Evolutionary conservation across 2,797 vertebrate species (phyloP).

Genomic region (Notamacropus eugenii): DNA sequence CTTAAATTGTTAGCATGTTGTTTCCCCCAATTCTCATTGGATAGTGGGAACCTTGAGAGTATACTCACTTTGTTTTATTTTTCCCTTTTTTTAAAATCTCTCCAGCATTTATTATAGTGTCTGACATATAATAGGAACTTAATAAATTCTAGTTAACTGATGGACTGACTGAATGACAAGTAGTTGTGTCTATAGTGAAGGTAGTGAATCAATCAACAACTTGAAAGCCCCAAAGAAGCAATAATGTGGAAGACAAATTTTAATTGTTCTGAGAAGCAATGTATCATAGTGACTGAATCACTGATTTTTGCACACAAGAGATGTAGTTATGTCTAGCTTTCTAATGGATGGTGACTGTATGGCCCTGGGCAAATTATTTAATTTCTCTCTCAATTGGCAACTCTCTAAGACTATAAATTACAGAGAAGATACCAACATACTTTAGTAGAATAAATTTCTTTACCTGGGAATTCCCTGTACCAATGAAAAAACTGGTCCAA

Average conservation of each 20-base stretch:
- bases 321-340: background rate
- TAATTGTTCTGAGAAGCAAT: background rate
- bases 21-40: background rate
- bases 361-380: background rate
- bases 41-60: background rate
- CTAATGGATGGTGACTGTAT: background rate
- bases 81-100: background rate
- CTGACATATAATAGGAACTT: background rate
- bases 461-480: background rate
- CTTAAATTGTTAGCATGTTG: background rate
- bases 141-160: background rate
- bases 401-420: background rate
- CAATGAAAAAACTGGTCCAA: background rate
- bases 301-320: background rate
- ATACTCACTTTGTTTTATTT: background rate
- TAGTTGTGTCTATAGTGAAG: background rate
- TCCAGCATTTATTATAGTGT: background rate
- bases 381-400: background rate
- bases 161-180: background rate
- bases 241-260: background rate
- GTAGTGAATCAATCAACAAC: background rate
- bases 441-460: background rate
- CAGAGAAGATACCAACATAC: background rate
- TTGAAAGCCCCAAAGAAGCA: background rate
- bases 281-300: background rate